phyloP scores from a whole-genome alignment of 2,888 invertebrate genomes.

The Agrypnus murinus region DNA sequence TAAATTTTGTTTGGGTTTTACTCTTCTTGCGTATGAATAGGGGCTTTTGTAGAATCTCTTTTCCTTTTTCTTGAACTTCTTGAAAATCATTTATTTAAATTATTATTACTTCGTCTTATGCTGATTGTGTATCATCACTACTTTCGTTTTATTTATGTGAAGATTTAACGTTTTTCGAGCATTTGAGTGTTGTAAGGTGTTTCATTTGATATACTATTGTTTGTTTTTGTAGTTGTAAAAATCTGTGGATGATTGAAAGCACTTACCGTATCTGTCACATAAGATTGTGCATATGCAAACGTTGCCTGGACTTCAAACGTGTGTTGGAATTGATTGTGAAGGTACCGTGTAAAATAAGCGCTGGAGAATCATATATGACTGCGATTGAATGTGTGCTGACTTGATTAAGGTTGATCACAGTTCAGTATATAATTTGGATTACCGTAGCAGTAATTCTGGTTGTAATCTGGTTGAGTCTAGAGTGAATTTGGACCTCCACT shows the following conservation, averaged over 20 bases:
- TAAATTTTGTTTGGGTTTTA: slow-evolving; percentile 2
- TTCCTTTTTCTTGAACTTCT: neutral
- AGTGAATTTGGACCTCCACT: neutral
- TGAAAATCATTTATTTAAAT: too few species aligned
- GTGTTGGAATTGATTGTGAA: neutral
- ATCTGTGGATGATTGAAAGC: too few species aligned
- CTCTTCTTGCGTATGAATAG: neutral
- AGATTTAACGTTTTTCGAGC: too few species aligned
- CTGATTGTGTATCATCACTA: too few species aligned
- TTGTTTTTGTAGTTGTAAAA: too few species aligned
- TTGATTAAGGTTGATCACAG: neutral
- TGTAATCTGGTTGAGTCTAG: neutral
- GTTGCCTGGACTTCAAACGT: too few species aligned
- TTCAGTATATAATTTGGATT: neutral
- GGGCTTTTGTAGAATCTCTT: neutral
- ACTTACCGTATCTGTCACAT: too few species aligned
- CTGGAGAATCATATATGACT: neutral
- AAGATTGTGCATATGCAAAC: too few species aligned
- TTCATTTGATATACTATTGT: too few species aligned
- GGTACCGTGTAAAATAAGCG: neutral
- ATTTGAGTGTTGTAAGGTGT: too few species aligned
- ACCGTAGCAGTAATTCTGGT: neutral
- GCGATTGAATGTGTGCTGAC: neutral
- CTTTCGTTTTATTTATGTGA: too few species aligned
- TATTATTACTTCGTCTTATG: too few species aligned